Conservation (phyloP, 2,113 vertebrate genomes). For the Upupa epops region DNA sequence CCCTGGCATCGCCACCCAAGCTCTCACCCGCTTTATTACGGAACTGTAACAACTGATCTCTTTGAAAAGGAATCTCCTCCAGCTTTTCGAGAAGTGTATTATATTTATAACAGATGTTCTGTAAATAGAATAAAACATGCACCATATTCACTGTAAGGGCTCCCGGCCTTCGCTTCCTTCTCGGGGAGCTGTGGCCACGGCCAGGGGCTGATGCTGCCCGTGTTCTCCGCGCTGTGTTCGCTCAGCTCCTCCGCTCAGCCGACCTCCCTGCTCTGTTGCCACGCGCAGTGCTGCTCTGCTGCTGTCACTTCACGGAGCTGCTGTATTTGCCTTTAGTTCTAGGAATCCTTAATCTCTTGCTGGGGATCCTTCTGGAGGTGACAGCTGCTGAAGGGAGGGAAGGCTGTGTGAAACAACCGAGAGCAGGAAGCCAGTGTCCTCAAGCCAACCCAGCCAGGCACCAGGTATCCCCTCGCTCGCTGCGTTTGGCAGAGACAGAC, state of each 20-base stretch:
- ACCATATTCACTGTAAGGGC: constrained; percentile 78
- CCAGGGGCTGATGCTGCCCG: not conserved
- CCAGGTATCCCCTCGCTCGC: too few relatives aligned
- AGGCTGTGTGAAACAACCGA: not conserved
- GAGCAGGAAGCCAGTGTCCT: not conserved
- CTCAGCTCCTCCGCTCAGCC: not conserved
- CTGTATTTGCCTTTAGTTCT: not conserved
- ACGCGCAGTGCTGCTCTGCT: accelerated
- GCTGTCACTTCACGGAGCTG: not conserved
- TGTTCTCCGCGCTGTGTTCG: not conserved
- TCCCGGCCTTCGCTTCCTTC: not conserved
- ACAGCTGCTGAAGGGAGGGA: not conserved
- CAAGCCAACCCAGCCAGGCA: too few relatives aligned
- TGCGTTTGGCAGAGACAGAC: too few relatives aligned
- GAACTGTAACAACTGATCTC: constrained; percentile 81
- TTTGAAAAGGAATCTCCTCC: constrained; percentile 86
- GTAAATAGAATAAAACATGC: constrained; percentile 98
- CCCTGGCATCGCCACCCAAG: constrained; percentile 75
- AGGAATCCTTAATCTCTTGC: accelerated
- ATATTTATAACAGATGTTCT: constrained; percentile 99
- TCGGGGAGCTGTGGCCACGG: not conserved
- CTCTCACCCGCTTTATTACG: constrained; percentile 80
- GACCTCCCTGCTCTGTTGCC: not conserved
- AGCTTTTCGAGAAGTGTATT: constrained; percentile 96
- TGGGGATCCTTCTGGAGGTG: too few relatives aligned